Evolutionary conservation across 2,888 invertebrate genomes (phyloP), one percentile per base, ranked within the genome.

Genomic region (Hemistola chrysoprasaria): DNA sequence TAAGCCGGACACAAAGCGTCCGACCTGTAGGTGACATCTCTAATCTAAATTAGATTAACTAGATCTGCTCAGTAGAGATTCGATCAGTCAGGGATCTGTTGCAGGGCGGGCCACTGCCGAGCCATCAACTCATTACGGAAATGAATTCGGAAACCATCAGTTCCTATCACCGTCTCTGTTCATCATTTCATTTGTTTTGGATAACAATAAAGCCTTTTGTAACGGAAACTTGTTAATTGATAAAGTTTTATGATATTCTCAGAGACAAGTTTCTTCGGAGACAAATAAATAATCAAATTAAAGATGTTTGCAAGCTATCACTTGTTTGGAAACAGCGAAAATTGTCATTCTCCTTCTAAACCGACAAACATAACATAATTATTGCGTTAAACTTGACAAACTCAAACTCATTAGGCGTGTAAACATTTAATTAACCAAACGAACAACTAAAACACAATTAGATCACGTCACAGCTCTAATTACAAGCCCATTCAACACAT

Each of bases 31-130:
- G 16, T 4, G 16, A 3, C 11, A 32, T 16, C 27, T 4, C 35
- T 32, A 36, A 32, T 41, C 27, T 33, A 36, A 53, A 48, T 43
- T 33, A 41, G 47, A 53, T 50, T 50, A 48, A 39, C 39, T 35
- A 41, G 47, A 45, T 47, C 36, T 31, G 35, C 31, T 36, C 43
- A 27, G 36, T 30, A 48, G 43, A 40, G 37, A 50, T 48, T 50
- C 50, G 50, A 53, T 53, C 53, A 50, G 37, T 37, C 37, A 39
- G 35, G 24, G 32, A n/a, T n/a, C 30, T 28, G 22, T 24, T 38
- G 23, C 43, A 23, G 26, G 32, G 8, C 11, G 6, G 22, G 16
- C 2, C 4, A 16, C 4, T 3, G 16, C 2, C 4, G n/a, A 16
- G 3, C 16, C 4, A 16, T 16, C 4, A 16, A 10, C 11, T 27